Base-by-base conservation (phyloP, 2,113 vertebrate species). In the Cololabis saira region DNA sequence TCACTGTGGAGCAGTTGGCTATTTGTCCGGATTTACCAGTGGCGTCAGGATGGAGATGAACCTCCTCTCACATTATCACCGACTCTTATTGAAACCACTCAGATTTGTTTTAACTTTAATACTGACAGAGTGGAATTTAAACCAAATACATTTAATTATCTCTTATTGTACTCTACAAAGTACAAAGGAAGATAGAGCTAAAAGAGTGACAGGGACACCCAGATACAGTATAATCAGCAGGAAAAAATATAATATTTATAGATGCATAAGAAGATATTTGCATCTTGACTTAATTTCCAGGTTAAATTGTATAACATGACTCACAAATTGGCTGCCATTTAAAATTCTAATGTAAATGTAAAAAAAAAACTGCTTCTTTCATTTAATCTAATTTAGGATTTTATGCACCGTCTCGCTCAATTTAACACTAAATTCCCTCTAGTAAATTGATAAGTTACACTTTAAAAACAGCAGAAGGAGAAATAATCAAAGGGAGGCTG, bases 331-430 rank as follows among this genome's bases (percentile, higher is more conserved):
- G 18, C 44, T 45, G 22, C 4, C 24, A 59, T 61, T 53, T 50
- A 33, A 10, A 42, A 52, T 70, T 61, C n/a, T 17, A 53, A 42
- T 12, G 27, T 63, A 24, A 62, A 24, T 52, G 42, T 47, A 41
- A 2, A 24, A 63, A 44, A 57, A 57, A 11, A 41, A 1, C 49
- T 13, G 0, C 24, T 54, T 45, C 24, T 54, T 45, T 76, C 9
- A 75, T 69, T 78, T 61, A n/a, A 16, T 56, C 52, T 52, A 61
- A 51, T 71, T 62, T 52, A 9, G 27, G 61, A 48, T 73, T 81
- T 79, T 67, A 41, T 55, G 17, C 43, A 8, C 40, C 7, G 44
- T 52, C 42, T 74, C 4, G 11, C 53, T 69, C 57, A 50, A 51
- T 75, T 67, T 71, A 3, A 53, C 17, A 50, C 27, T 12, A 65